phyloP scores from a whole-genome alignment of 2,797 vertebrate genomes.

The Leptatherina wallacei region DNA sequence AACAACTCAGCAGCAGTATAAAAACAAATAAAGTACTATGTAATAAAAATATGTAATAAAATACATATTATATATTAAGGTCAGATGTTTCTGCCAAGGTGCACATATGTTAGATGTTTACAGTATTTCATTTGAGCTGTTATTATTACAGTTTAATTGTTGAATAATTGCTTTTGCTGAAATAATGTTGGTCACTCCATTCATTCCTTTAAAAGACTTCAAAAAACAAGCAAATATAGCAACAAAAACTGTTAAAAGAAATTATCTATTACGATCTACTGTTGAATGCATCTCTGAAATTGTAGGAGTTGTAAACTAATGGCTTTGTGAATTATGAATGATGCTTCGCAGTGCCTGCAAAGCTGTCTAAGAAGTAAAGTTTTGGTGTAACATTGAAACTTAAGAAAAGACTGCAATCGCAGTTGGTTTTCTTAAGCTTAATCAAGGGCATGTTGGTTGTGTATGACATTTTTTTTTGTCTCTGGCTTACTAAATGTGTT shows the following conservation, averaged over 20 bases:
- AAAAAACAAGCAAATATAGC: slow-evolving; percentile 45
- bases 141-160: slow-evolving; percentile 32
- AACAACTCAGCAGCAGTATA: too few species aligned
- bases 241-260: slow-evolving; percentile 35
- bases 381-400: slow-evolving; percentile 49
- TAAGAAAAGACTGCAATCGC: slow-evolving; percentile 47
- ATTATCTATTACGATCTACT: slow-evolving; percentile 41
- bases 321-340: slow-evolving; percentile 74
- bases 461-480: slow-evolving; percentile 19
- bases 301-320: slow-evolving; percentile 68
- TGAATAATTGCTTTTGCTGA: slow-evolving; percentile 42
- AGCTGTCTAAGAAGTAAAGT: slow-evolving; percentile 46
- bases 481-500: slow-evolving; percentile 13
- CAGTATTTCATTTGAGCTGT: slow-evolving; percentile 21
- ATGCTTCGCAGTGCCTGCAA: slow-evolving; percentile 55
- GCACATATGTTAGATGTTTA: neutral
- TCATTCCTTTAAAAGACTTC: slow-evolving; percentile 55
- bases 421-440: slow-evolving; percentile 37
- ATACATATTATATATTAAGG: neutral
- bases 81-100: neutral
- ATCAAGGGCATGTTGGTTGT: slow-evolving; percentile 22
- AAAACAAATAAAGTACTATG: too few species aligned
- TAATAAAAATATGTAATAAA: too few species aligned
- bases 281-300: slow-evolving; percentile 62
- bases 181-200: slow-evolving; percentile 35